A percentile compares a stretch with the other conserved stretches of the same genome.
phyloP scores from a whole-genome alignment of 2,113 vertebrate species.

The Nesospiza acunhae region DNA sequence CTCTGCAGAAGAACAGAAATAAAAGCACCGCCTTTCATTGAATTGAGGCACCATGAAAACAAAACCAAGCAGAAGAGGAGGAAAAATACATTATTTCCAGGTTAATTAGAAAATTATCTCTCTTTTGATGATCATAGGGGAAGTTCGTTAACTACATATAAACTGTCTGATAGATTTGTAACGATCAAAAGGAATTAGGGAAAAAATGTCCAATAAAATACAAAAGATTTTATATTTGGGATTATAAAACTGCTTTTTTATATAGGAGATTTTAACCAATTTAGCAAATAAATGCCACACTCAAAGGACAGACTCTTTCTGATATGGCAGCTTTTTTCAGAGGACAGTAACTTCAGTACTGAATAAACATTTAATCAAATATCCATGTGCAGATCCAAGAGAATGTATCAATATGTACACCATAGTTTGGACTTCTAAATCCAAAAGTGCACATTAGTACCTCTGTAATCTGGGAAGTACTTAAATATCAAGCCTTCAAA shows the following conservation, averaged over 20 bases:
- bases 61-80: neutral
- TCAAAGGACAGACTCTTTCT: neutral
- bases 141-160: neutral
- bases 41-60: neutral
- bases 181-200: neutral
- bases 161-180: neutral
- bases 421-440: neutral
- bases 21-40: neutral
- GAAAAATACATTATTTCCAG: neutral
- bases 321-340: neutral
- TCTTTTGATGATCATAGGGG: neutral
- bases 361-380: neutral
- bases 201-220: conserved; percentile 4
- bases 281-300: neutral
- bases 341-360: neutral
- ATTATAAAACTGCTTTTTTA: neutral
- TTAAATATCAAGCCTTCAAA: neutral
- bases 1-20: neutral
- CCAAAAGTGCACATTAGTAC: neutral
- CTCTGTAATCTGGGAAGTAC: neutral
- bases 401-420: neutral
- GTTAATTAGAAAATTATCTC: neutral
- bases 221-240: neutral
- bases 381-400: neutral
- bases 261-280: neutral